Evolutionary conservation across 2,888 invertebrate species (phyloP).

Genomic region (Eupithecia subfuscata): DNA sequence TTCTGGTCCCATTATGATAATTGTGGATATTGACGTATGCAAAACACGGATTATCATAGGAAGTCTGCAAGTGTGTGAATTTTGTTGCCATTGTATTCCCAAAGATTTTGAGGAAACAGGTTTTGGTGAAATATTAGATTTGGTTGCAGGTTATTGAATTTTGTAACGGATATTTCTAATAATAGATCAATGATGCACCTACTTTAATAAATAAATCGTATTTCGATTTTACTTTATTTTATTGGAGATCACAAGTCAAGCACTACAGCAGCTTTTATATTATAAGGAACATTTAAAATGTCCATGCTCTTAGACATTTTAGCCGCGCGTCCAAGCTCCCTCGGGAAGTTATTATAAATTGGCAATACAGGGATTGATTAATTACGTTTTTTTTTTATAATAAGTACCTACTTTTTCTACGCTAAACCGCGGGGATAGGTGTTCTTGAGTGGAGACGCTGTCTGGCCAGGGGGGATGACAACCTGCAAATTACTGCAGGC

Average conservation of each 20-base stretch:
- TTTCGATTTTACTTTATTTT: not conserved
- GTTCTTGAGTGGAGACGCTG: too few species aligned
- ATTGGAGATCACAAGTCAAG: not conserved
- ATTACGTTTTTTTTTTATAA: not conserved
- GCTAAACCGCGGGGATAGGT: too few species aligned
- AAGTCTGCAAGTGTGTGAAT: slow-evolving; percentile 70
- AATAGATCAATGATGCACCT: not conserved
- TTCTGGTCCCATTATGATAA: slow-evolving; percentile 56
- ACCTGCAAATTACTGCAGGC: too few species aligned
- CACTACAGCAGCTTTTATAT: not conserved
- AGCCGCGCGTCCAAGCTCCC: not conserved
- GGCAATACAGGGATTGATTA: not conserved
- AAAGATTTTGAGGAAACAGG: slow-evolving; percentile 47
- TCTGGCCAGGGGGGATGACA: too few species aligned
- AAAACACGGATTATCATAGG: slow-evolving; percentile 57
- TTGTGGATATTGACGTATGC: slow-evolving; percentile 64
- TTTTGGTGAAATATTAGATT: slow-evolving; percentile 40
- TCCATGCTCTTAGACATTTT: too few species aligned
- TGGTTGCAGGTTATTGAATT: slow-evolving; percentile 37
- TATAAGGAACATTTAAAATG: not conserved
- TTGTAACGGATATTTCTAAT: slow-evolving; percentile 22
- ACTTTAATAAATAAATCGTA: not conserved
- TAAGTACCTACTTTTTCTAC: not conserved
- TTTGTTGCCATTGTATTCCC: slow-evolving; percentile 57
- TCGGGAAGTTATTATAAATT: not conserved